phyloP scores from a whole-genome alignment of 2,888 invertebrate genomes.

The Bombylius discolor region DNA sequence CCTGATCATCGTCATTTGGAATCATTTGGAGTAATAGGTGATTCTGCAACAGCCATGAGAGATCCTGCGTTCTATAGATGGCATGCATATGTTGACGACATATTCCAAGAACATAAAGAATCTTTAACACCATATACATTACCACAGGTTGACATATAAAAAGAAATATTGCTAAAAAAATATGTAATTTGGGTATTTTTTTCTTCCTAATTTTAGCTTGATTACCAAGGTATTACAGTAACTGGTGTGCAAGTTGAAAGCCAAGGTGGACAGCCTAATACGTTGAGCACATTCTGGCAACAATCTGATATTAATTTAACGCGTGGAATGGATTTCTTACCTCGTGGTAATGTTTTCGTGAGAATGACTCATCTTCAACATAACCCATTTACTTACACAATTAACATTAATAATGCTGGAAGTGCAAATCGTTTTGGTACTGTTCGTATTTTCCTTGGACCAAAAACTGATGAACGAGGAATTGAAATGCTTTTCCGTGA shows the following conservation, averaged over 20 bases:
- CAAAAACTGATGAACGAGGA: slow-evolving; percentile 47
- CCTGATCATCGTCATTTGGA: slow-evolving; percentile 62
- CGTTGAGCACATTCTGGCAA: slow-evolving; percentile 57
- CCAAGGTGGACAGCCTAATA: slow-evolving; percentile 39
- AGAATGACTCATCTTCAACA: slow-evolving; percentile 60
- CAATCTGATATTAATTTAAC: slow-evolving; percentile 59
- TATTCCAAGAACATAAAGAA: slow-evolving; percentile 62
- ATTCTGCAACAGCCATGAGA: slow-evolving; percentile 72
- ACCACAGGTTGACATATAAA: slow-evolving; percentile 38
- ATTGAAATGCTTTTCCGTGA: slow-evolving; percentile 42
- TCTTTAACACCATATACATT: slow-evolving; percentile 51
- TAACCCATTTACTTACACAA: slow-evolving; percentile 47
- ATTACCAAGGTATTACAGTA: slow-evolving; percentile 41
- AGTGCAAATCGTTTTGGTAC: slow-evolving; percentile 40
- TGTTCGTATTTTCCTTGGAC: slow-evolving; percentile 47
- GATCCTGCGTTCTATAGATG: slow-evolving; percentile 79
- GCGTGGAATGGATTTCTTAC: slow-evolving; percentile 64
- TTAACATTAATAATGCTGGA: slow-evolving; percentile 44
- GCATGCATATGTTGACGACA: slow-evolving; percentile 66
- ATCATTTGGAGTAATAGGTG: slow-evolving; percentile 69
- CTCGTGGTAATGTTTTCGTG: slow-evolving; percentile 53
- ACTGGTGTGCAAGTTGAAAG: slow-evolving; percentile 39
- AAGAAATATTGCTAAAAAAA: too few relatives aligned
- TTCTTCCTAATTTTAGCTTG: slow-evolving; percentile 2
- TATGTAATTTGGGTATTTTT: neutral